Conservation (phyloP, 1,140 invertebrate genomes). For the Campodea augens region DNA sequence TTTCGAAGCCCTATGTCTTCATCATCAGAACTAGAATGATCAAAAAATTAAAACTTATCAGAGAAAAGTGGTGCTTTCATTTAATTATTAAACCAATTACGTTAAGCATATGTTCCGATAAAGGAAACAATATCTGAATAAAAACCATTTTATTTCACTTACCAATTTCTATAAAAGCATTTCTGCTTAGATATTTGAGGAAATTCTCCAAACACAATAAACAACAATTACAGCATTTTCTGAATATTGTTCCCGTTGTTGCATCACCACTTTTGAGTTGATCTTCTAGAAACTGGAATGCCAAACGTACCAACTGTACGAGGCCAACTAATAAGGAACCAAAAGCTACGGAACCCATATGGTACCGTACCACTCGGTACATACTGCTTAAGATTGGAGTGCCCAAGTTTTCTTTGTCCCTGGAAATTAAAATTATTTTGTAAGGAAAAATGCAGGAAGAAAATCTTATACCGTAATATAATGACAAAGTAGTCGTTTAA, state of each 20-base stretch:
- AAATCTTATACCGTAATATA: neutral
- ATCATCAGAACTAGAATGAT: no score
- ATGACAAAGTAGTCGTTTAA: neutral
- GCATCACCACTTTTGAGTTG: slow-evolving; percentile 9
- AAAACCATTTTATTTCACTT: no score
- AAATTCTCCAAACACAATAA: slow-evolving; percentile 51
- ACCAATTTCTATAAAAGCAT: slow-evolving; percentile 63
- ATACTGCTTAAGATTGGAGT: slow-evolving; percentile 36
- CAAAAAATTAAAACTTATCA: no score
- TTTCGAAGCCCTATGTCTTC: no score
- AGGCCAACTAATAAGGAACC: slow-evolving; percentile 53
- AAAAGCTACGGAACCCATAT: slow-evolving; percentile 55
- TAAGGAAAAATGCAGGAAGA: slow-evolving; percentile 2
- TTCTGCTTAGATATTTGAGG: slow-evolving; percentile 47
- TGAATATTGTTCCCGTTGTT: slow-evolving; percentile 19
- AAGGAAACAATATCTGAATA: no score
- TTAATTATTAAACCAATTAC: no score
- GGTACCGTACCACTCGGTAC: slow-evolving; percentile 38
- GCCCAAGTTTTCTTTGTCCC: slow-evolving; percentile 39
- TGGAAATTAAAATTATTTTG: slow-evolving; percentile 21
- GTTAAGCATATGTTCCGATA: no score
- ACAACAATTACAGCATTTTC: slow-evolving; percentile 50
- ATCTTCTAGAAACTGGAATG: slow-evolving; percentile 29
- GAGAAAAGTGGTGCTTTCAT: no score
- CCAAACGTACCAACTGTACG: slow-evolving; percentile 39